Conservation (phyloP, 2,113 vertebrate species). For the Equus przewalskii region DNA sequence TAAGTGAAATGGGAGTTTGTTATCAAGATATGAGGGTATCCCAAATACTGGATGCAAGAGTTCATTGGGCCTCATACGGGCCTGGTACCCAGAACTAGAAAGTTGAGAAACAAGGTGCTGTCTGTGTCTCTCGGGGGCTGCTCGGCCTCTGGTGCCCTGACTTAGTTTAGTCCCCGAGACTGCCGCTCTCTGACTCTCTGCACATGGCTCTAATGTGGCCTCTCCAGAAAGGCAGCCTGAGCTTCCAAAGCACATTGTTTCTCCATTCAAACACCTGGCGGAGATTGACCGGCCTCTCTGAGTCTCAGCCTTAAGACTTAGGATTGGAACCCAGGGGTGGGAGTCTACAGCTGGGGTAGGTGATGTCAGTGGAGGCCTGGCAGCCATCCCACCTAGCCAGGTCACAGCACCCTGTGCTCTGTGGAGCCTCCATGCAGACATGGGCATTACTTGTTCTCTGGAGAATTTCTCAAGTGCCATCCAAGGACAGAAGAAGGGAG, state of each 20-base stretch:
- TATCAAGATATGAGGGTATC: not conserved
- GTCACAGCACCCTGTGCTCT: not conserved
- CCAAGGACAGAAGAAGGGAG: not conserved
- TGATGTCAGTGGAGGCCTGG: not conserved
- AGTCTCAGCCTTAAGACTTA: not conserved
- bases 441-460: no score
- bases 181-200: not conserved
- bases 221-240: not conserved
- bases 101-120: not conserved
- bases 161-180: not conserved
- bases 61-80: not conserved
- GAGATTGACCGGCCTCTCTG: not conserved
- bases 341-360: not conserved
- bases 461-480: not conserved
- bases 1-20: not conserved
- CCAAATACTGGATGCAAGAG: not conserved
- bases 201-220: not conserved
- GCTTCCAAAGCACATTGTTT: not conserved
- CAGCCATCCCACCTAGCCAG: not conserved
- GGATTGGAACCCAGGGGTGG: not conserved
- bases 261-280: not conserved
- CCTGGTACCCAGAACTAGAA: not conserved
- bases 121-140: not conserved
- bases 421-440: not conserved
- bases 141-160: not conserved